These are phyloP conservation scores for Abramis brama DNA, from an alignment of 2,113 vertebrate species.

Conservation along the genomic window DNA sequence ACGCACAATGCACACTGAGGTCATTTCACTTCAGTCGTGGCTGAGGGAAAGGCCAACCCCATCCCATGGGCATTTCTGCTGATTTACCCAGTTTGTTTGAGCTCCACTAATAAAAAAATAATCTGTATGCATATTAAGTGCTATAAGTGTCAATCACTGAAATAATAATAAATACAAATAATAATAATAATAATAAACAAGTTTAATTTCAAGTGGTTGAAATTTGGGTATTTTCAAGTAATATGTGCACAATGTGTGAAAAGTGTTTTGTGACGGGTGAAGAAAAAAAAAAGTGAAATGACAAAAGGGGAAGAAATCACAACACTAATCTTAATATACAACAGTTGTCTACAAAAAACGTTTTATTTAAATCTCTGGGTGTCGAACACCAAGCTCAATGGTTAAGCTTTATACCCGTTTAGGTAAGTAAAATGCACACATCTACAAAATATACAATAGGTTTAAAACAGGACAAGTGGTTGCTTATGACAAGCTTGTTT, in stretches of 20 bases:
- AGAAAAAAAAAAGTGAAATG: conserved; percentile 33
- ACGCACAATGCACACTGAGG: conserved; percentile 47
- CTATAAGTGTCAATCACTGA: not conserved
- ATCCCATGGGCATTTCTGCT: not conserved
- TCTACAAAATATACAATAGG: conserved; percentile 40
- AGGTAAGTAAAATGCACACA: conserved; percentile 51
- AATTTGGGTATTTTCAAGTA: not conserved
- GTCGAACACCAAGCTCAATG: conserved; percentile 46
- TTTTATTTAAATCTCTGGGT: conserved; percentile 57
- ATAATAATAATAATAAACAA: not conserved
- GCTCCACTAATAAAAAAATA: not conserved
- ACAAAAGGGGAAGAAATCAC: conserved; percentile 45
- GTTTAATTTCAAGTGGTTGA: not conserved
- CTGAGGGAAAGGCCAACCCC: not conserved
- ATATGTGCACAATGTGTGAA: conserved; percentile 10
- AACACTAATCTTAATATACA: conserved; percentile 53
- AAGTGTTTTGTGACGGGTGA: not conserved
- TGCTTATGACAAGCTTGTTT: conserved; percentile 39
- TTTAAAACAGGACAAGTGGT: conserved; percentile 47
- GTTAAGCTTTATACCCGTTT: conserved; percentile 41
- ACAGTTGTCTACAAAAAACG: conserved; percentile 54
- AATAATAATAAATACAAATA: not conserved
- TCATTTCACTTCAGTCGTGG: conserved; percentile 27
- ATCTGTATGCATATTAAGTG: not conserved
- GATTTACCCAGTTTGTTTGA: not conserved